phyloP scores from a whole-genome alignment of 2,797 vertebrate genomes.

The Podargus strigoides region DNA sequence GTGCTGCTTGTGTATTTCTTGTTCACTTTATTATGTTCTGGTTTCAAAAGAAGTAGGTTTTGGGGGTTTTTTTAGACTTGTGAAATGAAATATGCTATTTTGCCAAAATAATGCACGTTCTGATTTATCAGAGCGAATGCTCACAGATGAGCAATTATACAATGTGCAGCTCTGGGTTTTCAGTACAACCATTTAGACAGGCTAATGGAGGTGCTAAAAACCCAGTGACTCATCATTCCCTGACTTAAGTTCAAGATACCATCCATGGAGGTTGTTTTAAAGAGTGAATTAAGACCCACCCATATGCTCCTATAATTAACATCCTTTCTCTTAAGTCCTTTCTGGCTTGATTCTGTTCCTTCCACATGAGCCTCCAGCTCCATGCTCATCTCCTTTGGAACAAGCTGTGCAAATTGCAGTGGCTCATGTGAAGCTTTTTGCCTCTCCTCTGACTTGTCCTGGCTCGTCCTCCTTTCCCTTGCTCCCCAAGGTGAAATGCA shows the following conservation, averaged over 20 bases:
- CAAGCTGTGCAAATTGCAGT: fast-evolving
- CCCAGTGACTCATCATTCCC: not conserved
- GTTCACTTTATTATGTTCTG: conserved; percentile 28
- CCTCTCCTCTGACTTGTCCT: fast-evolving
- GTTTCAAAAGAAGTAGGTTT: conserved; percentile 11
- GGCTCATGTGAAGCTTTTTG: not conserved
- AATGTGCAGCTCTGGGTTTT: not conserved
- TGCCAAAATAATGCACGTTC: not conserved
- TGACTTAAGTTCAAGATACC: not conserved
- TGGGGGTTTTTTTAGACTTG: not conserved
- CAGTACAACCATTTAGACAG: not conserved
- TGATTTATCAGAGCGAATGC: not conserved
- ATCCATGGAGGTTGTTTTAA: not conserved
- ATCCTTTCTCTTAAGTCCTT: not conserved
- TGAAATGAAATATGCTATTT: not conserved
- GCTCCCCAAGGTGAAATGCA: not conserved
- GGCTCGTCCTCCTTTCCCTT: not conserved
- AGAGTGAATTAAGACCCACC: not conserved
- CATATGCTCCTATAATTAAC: not conserved
- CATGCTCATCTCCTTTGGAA: not conserved
- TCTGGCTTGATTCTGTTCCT: not conserved
- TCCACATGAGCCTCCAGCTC: not conserved
- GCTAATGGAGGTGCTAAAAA: not conserved
- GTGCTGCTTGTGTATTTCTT: conserved; percentile 37
- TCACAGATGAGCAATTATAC: fast-evolving